These are phyloP conservation scores for Xenus cinereus DNA, from an alignment of 2,113 vertebrate species.

Conservation along the genomic window DNA sequence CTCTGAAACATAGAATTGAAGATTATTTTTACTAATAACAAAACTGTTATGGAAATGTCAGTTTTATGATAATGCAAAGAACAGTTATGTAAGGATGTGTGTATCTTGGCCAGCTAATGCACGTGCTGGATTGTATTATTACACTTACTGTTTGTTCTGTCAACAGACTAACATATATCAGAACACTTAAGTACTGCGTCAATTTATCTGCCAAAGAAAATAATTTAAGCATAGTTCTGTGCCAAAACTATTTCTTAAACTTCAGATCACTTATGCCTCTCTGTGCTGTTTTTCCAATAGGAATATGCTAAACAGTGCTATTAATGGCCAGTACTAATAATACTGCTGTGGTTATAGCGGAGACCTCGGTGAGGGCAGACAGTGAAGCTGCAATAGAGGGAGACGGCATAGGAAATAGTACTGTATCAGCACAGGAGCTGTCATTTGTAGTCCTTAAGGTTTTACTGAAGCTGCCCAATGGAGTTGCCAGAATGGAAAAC, in stretches of 20 bases:
- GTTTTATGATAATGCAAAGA: constrained; percentile 47
- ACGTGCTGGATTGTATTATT: not conserved
- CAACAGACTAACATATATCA: constrained; percentile 25
- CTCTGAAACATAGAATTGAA: not conserved
- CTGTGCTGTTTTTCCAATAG: not conserved
- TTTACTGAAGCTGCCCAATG: not conserved
- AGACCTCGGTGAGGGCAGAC: not conserved
- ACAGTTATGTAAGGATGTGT: constrained; percentile 20
- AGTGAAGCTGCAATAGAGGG: not conserved
- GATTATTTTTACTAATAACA: constrained; percentile 42
- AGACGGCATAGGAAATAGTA: not conserved
- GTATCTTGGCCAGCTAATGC: constrained; percentile 26
- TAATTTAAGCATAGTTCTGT: not conserved
- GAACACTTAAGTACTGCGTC: not conserved
- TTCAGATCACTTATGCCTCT: not conserved
- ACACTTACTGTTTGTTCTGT: constrained; percentile 30
- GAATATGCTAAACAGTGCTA: not conserved
- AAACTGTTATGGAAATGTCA: not conserved
- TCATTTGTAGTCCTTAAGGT: not conserved
- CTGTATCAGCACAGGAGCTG: not conserved
- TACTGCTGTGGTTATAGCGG: not conserved
- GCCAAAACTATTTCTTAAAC: not conserved
- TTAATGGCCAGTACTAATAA: not conserved
- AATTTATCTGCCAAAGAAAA: constrained; percentile 25
- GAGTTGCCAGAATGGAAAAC: not conserved